Base-by-base conservation (phyloP, 2,113 vertebrate species). In the Phalacrocorax brasilianus region DNA sequence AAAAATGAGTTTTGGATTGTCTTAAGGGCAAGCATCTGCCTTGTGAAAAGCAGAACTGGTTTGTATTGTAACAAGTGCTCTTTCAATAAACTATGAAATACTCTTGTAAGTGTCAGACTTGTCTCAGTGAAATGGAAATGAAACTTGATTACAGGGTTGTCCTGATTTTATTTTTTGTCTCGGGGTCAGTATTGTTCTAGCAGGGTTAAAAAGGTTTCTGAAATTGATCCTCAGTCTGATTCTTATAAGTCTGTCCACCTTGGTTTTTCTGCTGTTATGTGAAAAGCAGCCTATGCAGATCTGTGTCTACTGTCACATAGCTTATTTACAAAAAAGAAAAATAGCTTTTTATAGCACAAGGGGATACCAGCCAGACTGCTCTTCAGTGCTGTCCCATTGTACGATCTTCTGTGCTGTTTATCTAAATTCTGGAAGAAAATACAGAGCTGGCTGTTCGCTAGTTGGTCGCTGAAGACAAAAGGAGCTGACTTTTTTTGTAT, bases 71-170 rank as follows among this genome's bases (percentile, higher is more conserved):
- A 97, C 92, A 97, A 98, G 95, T 97, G 95, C 93, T 98, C 85
- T 84, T 97, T 97, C 95, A 98, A 98, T 98, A 98, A 98, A 98
- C 93, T 67, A 79, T 93, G 91, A 96, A 98, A 94, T 97, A 93
- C 82, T 97, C 92, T 96, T 97, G 91, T 96, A 96, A 97, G 93
- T 95, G 95, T 98, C 94, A 98, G 90, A 84, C 77, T 98, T 88
- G 68, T 97, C 83, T 96, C 82, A 92, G 89, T 67, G 91, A 88
- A 89, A 89, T 88, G 40, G 84, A 77, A 83, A 76, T 89, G 73
- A 61, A 95, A 75, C 21, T 81, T 79, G 44, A 42, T 66, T 81
- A 40, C 59, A 88, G 84, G 47, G 74, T 85, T 87, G 62, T 82
- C 76, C 73, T 76, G 66, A 12, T 63, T 71, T 92, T 62, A 5